Base-by-base conservation (phyloP, 1,140 invertebrate species). In the Heliconius hewitsoni region DNA sequence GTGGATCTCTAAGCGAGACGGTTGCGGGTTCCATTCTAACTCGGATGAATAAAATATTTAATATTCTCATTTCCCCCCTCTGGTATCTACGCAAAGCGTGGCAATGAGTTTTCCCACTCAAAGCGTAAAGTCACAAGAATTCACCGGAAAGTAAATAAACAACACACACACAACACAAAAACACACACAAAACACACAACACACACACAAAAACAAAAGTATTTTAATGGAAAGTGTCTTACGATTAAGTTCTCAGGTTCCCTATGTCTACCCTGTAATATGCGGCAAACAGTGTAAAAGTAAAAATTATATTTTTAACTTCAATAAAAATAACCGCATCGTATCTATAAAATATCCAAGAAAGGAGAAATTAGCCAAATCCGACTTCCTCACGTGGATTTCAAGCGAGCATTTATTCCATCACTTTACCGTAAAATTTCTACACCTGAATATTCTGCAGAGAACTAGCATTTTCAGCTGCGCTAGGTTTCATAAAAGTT, bases 321-420 rank as follows among this genome's bases (percentile, higher is more conserved):
- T 27, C 2, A 16, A 30, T 30, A 18, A 30, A 30, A 27, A n/a
- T n/a, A 8, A 60, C 42, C 42, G 13, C 13, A 60, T 60, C n/a
- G n/a, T 3, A 1, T 66, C 27, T 66, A 16, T 9, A 66, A 66
- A 66, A 66, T 66, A 66, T 66, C 27, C 27, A 27, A 66, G 60
- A 66, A 66, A 66, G 23, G 74, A 82, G 46, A 75, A 82, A 82
- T 82, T 77, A 82, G 81, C 74, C 81, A 82, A 82, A 82, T 82
- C 70, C 81, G 73, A 78, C 77, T 79, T 76, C 52, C 77, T 82
- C 81, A 79, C 81, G 77, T 76, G 74, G 76, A 74, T 71, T 73
- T 73, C 74, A 73, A 76, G 60, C 57, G 52, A 46, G 81, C 79
- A 76, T 80, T 80, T 80, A 80, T 76, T 80, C 75, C 74, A 75